phyloP scores from a whole-genome alignment of 23 tunicate species.

The Clavelina lepadiformis region DNA sequence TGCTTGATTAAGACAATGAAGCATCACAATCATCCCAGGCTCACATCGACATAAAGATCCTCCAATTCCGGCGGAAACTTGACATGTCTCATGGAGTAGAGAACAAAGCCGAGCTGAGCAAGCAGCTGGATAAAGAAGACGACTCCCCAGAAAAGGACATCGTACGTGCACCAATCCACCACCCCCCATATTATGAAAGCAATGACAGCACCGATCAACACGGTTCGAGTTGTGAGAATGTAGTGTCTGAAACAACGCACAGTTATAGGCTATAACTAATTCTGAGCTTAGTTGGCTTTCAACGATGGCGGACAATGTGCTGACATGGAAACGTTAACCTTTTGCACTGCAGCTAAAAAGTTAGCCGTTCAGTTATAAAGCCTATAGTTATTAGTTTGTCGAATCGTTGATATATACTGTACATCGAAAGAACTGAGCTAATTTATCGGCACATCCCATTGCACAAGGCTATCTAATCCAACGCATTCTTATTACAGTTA shows the following conservation, averaged over 20 bases:
- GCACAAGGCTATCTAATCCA: too few relatives aligned
- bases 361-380: too few relatives aligned
- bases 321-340: too few relatives aligned
- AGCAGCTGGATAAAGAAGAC: conserved; percentile 59
- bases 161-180: conserved; percentile 78
- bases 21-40: background rate
- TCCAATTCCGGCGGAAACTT: conserved; percentile 54
- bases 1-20: too few relatives aligned
- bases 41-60: conserved; percentile 53
- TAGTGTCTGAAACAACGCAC: conserved; percentile 67
- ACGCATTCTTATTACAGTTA: too few relatives aligned
- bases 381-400: too few relatives aligned
- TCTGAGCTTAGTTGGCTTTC: background rate
- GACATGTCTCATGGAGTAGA: conserved; percentile 45
- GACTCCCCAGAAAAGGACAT: conserved; percentile 55
- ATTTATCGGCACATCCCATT: too few relatives aligned
- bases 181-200: conserved; percentile 70
- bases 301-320: background rate
- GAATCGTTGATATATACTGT: too few relatives aligned
- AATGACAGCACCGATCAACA: conserved; percentile 23
- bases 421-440: too few relatives aligned
- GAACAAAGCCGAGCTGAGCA: conserved; percentile 29
- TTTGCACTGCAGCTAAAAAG: too few relatives aligned
- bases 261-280: too few relatives aligned
- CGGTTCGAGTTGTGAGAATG: conserved; percentile 22